These are phyloP conservation scores for Thelaira solivaga DNA, from an alignment of 2,888 invertebrate species.

Conservation along the genomic window DNA sequence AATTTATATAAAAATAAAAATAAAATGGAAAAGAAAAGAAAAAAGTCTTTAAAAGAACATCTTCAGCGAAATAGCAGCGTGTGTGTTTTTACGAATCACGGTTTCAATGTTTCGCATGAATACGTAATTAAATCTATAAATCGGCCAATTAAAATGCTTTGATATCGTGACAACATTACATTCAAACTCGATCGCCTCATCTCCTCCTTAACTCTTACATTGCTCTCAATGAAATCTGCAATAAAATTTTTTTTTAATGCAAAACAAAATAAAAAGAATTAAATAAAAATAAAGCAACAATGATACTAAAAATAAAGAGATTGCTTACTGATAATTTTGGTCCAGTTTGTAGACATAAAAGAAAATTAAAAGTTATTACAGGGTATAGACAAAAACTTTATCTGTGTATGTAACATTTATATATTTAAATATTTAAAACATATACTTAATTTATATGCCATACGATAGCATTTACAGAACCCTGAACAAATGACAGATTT, in stretches of 20 bases:
- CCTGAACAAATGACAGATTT: no score
- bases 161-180: conserved; percentile 78
- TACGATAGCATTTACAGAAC: no score
- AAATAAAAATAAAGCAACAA: conserved; percentile 37
- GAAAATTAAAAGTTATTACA: conserved; percentile 55
- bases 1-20: conserved; percentile 18
- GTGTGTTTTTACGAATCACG: conserved; percentile 78
- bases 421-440: no score
- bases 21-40: conserved; percentile 19
- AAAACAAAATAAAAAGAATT: conserved; percentile 10
- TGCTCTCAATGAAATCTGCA: conserved; percentile 1
- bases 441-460: no score
- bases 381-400: conserved; percentile 40
- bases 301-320: conserved; percentile 43
- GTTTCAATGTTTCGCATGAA: conserved; percentile 78
- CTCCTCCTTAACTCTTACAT: not conserved
- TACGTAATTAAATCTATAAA: conserved; percentile 78
- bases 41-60: conserved; percentile 44
- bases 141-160: conserved; percentile 78
- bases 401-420: no score
- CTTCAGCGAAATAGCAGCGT: conserved; percentile 66
- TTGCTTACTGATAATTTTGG: conserved; percentile 55
- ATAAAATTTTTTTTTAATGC: not conserved
- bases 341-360: conserved; percentile 50
- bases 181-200: conserved; percentile 64